Evolutionary conservation across 2,888 invertebrate species (phyloP).

Genomic region (Troglohyphantes excavatus): DNA sequence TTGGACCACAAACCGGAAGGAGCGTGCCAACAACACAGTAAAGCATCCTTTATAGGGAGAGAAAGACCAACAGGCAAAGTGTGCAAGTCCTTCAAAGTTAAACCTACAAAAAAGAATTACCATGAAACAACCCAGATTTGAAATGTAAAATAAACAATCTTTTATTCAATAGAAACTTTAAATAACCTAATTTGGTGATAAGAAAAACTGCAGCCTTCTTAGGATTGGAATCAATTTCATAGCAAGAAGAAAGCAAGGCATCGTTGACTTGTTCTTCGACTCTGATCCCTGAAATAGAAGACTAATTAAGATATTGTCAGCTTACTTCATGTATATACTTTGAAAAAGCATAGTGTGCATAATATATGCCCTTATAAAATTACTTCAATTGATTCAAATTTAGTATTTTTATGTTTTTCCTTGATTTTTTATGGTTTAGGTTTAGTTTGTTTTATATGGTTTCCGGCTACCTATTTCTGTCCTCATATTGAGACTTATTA

Average conservation of each 20-base stretch:
- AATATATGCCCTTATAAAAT: too few relatives aligned
- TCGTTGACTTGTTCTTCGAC: conserved; percentile 49
- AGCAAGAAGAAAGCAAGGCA: conserved; percentile 44
- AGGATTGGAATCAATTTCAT: conserved; percentile 35
- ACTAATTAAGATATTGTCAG: too few relatives aligned
- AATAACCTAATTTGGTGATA: conserved; percentile 58
- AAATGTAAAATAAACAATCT: not conserved
- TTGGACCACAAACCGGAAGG: conserved; percentile 89
- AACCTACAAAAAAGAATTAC: conserved; percentile 83
- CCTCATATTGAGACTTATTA: too few relatives aligned
- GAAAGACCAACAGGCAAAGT: conserved; percentile 88
- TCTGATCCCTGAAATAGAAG: conserved; percentile 37
- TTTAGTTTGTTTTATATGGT: too few relatives aligned
- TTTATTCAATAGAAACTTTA: not conserved
- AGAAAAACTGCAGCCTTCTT: conserved; percentile 67
- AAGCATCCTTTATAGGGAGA: conserved; percentile 87
- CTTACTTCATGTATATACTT: too few relatives aligned
- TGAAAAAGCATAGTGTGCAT: too few relatives aligned
- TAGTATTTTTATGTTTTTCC: too few relatives aligned
- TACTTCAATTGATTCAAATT: too few relatives aligned
- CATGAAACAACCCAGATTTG: not conserved
- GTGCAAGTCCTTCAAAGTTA: conserved; percentile 88
- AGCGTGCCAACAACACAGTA: conserved; percentile 87
- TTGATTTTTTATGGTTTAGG: too few relatives aligned
- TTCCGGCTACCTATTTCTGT: too few relatives aligned